phyloP scores from a whole-genome alignment of 2,797 vertebrate genomes.

The Benthosema pterotum region DNA sequence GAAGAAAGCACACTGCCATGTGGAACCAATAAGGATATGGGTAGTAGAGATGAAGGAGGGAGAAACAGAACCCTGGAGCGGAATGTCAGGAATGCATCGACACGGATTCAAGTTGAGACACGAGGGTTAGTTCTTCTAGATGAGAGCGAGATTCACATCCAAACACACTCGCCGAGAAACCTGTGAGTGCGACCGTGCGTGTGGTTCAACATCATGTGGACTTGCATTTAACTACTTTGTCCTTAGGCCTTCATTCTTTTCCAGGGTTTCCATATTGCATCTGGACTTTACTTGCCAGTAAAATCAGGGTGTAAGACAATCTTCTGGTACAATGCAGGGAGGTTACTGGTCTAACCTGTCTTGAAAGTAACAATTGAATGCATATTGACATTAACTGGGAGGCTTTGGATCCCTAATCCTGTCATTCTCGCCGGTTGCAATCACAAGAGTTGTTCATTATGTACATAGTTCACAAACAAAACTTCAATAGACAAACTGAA shows the following conservation, averaged over 20 bases:
- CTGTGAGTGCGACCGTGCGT: neutral
- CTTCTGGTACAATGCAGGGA: neutral
- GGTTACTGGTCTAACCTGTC: constrained; percentile 25
- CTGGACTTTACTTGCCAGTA: neutral
- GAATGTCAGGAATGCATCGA: constrained; percentile 37
- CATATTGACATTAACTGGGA: neutral
- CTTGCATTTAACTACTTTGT: too few relatives aligned
- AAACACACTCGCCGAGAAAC: neutral
- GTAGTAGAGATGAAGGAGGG: neutral
- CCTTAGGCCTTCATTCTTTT: neutral
- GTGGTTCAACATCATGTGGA: neutral
- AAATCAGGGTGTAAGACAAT: neutral
- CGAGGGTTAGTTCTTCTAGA: neutral
- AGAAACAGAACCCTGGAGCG: neutral
- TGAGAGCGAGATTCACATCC: too few relatives aligned
- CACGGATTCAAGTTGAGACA: constrained; percentile 18
- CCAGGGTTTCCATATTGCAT: neutral
- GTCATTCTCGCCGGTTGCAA: too few relatives aligned
- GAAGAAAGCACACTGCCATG: neutral
- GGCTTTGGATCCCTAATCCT: neutral
- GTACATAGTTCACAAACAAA: too few relatives aligned
- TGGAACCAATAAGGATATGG: neutral
- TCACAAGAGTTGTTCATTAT: too few relatives aligned
- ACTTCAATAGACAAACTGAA: too few relatives aligned
- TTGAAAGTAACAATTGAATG: neutral